phyloP scores from a whole-genome alignment of 2,113 vertebrate species.

The Ceratotherium simum region DNA sequence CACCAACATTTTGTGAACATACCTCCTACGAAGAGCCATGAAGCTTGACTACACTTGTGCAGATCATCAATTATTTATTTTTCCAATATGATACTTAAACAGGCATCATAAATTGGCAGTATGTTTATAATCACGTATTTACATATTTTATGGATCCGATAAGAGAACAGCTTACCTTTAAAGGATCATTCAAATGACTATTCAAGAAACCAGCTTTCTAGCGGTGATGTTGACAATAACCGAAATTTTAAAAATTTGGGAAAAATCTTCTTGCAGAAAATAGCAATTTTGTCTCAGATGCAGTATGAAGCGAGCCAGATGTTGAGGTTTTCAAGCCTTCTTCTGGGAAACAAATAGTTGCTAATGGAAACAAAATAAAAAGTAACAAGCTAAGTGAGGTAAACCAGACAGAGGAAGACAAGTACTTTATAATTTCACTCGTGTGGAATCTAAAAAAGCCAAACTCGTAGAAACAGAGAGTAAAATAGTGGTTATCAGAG shows the following conservation, averaged over 20 bases:
- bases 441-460: too few relatives aligned
- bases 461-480: too few relatives aligned
- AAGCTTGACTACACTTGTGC: too few relatives aligned
- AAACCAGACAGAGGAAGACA: too few relatives aligned
- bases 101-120: background rate
- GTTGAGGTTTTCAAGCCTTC: background rate
- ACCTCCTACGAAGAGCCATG: too few relatives aligned
- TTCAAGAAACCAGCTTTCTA: background rate
- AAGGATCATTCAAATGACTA: background rate
- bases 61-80: background rate
- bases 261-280: background rate
- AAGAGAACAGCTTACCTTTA: background rate
- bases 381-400: too few relatives aligned
- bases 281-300: background rate
- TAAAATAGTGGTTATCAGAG: too few relatives aligned
- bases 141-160: background rate
- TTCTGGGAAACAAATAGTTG: background rate
- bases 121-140: slow-evolving; percentile 5
- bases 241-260: background rate
- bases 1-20: too few relatives aligned
- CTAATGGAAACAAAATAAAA: background rate
- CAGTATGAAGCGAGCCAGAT: background rate
- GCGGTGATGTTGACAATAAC: background rate
- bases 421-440: too few relatives aligned
- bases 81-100: background rate